A percentile compares a stretch with the other conserved stretches of the same genome.
Evolutionary conservation across 1,140 invertebrate genomes (phyloP).

Genomic region (Notospermus geniculatus): DNA sequence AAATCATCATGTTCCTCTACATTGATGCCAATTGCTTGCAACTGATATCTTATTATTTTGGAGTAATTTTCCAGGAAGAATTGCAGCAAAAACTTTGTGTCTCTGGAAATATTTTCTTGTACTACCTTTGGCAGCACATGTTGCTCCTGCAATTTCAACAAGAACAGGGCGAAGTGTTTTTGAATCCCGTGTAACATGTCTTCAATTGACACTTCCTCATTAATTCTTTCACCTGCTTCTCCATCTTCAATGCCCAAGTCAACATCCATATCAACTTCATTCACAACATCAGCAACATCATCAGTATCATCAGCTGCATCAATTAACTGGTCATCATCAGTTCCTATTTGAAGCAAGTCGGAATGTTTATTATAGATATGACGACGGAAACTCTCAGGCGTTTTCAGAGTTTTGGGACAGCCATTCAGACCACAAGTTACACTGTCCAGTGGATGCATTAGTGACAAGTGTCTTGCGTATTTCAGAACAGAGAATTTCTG

Average conservation of each 20-base stretch:
- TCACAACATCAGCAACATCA: background rate
- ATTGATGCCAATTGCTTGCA: background rate
- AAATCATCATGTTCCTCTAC: background rate
- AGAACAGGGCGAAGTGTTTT: background rate
- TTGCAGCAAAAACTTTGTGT: background rate
- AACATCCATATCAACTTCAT: too few species aligned
- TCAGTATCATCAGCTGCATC: background rate
- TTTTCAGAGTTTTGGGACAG: too few species aligned
- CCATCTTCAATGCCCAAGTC: too few species aligned
- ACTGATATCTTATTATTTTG: background rate
- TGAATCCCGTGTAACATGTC: too few species aligned
- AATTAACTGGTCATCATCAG: background rate
- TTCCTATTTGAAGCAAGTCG: too few species aligned
- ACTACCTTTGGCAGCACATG: too few species aligned
- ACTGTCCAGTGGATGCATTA: too few species aligned
- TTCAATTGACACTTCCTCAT: background rate
- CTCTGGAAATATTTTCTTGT: background rate
- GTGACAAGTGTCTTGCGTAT: too few species aligned
- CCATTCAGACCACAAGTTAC: too few species aligned
- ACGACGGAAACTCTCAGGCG: too few species aligned
- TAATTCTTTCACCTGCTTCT: background rate
- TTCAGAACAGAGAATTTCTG: too few species aligned
- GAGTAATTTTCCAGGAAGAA: background rate
- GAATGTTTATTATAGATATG: too few species aligned
- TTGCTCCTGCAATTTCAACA: background rate